Evolutionary conservation across 1,140 invertebrate genomes (phyloP), one percentile per base, ranked within the genome.

Genomic region (Drosophila guanche): DNA sequence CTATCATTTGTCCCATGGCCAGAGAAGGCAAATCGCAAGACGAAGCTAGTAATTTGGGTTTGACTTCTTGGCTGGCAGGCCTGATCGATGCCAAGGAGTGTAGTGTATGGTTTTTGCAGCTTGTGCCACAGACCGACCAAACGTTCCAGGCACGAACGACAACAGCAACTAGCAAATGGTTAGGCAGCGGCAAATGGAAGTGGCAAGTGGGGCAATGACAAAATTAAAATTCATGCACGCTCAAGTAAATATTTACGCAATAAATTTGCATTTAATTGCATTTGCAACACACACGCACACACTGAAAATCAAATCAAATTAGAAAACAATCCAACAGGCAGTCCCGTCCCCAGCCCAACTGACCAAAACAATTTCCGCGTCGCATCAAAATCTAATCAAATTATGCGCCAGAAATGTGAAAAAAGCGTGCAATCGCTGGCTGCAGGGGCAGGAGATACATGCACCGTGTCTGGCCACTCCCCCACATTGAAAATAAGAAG

Each of bases 171-270:
- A 62, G 47, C 67, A 67, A 67, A 67, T 62, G 37, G 53, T 37
- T 42, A 37, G 50, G 5, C 20, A 33, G 46, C 16, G 10, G 46
- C 23, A 60, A 59, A 59, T 62, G 48, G 43, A 43, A 25, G 45
- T 40, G 33, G 45, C 16, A 20, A 27, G 25, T n/a, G 45, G 1
- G 6, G 14, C 25, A 46, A 41, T 80, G 81, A 81, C 81, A 78
- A 83, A 86, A 86, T 86, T 88, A 86, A 85, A 86, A 85, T 86
- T 88, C 83, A 86, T 86, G 88, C 80, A 81, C 83, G 83, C 83
- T 86, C 83, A 86, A 86, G 83, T 86, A 86, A 86, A 86, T 86
- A 86, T 86, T 86, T 88, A 86, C 83, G 83, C 83, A 86, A 86
- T 88, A 86, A 86, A 86, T 86, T 86, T 86, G 83, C 83, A 86